Percentiles rank a stretch among this genome's conserved stretches.
Evolutionary conservation across 1,140 invertebrate species (phyloP).

Genomic region (Steinernema feltiae): DNA sequence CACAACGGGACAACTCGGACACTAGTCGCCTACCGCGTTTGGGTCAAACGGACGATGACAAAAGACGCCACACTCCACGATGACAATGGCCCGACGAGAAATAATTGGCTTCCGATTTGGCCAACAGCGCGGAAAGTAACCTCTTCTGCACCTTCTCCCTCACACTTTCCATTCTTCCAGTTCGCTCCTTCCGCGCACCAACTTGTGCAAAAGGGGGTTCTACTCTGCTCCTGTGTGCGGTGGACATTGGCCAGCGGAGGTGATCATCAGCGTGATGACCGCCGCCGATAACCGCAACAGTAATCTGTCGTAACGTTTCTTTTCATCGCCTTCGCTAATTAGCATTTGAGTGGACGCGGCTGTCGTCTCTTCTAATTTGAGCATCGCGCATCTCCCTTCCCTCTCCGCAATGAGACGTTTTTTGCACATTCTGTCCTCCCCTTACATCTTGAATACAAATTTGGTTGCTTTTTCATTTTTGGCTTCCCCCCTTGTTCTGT

Average conservation of each 20-base stretch:
- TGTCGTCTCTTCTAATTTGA: too few species aligned
- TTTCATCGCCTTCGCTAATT: slow-evolving; percentile 5
- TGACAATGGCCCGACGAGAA: not conserved
- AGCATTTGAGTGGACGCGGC: not conserved
- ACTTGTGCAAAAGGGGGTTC: not conserved
- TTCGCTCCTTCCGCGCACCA: not conserved
- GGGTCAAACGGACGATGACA: slow-evolving; percentile 6
- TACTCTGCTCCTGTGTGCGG: too few species aligned
- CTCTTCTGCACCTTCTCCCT: not conserved
- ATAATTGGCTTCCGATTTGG: slow-evolving; percentile 7
- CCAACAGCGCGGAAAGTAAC: not conserved
- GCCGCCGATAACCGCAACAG: not conserved
- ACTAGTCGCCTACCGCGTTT: slow-evolving; percentile 7
- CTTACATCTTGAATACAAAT: too few species aligned
- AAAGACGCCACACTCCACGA: not conserved
- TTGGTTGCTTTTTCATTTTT: too few species aligned
- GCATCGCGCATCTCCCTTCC: too few species aligned
- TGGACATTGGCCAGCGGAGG: not conserved
- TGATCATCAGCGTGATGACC: not conserved
- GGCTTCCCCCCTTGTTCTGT: too few species aligned
- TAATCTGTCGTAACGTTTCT: not conserved
- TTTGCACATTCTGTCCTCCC: too few species aligned
- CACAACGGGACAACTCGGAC: not conserved
- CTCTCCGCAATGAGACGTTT: too few species aligned
- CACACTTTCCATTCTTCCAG: not conserved